These are phyloP conservation scores for Leptopilina drosophilae DNA, from an alignment of 2,888 invertebrate species.

Conservation along the genomic window DNA sequence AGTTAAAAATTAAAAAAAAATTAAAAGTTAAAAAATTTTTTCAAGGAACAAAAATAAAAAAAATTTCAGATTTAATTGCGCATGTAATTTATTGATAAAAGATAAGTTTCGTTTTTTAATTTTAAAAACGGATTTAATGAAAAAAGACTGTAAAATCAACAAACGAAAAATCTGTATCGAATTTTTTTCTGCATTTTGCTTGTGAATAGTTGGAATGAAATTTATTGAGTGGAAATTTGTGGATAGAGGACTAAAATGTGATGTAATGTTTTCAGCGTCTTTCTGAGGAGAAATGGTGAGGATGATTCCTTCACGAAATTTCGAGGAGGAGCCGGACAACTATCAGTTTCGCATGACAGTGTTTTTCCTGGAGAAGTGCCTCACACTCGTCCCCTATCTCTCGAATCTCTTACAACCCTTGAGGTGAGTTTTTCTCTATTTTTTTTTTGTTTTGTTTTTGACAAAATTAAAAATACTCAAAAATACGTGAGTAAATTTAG, in stretches of 20 bases:
- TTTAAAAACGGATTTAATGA: too few relatives aligned
- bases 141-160: too few relatives aligned
- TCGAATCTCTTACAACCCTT: slow-evolving; percentile 71
- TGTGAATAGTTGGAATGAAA: background rate
- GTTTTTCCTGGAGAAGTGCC: slow-evolving; percentile 88
- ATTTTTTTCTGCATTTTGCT: background rate
- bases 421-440: slow-evolving; percentile 69
- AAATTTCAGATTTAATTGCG: too few relatives aligned
- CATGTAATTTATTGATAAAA: too few relatives aligned
- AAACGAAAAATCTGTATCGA: too few relatives aligned
- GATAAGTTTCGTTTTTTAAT: too few relatives aligned
- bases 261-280: slow-evolving; percentile 64
- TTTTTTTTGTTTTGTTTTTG: background rate
- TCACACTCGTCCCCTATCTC: slow-evolving; percentile 71
- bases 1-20: too few relatives aligned
- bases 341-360: slow-evolving; percentile 94
- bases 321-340: slow-evolving; percentile 78
- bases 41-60: too few relatives aligned
- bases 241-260: background rate
- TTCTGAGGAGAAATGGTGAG: slow-evolving; percentile 66
- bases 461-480: too few relatives aligned
- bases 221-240: background rate
- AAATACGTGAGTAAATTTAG: too few relatives aligned
- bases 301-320: slow-evolving; percentile 72
- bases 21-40: too few relatives aligned